phyloP scores from a whole-genome alignment of 2,888 invertebrate genomes.

The Phortica magna region DNA sequence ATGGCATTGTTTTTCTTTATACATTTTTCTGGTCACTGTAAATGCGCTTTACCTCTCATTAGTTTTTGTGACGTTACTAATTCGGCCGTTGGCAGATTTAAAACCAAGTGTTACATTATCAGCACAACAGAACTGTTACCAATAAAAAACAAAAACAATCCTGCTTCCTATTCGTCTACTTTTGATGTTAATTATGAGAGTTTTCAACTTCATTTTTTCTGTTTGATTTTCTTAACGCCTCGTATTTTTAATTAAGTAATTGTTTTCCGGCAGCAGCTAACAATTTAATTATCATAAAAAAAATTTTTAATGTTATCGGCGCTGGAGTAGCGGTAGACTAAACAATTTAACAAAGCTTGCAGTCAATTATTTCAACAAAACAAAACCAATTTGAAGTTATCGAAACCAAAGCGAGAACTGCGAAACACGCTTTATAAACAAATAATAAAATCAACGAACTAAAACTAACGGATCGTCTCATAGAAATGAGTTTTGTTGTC shows the following conservation, averaged over 20 bases:
- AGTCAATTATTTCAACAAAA: slow-evolving; percentile 6
- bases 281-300: slow-evolving; percentile 20
- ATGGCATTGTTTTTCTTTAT: slow-evolving; percentile 11
- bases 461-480: neutral
- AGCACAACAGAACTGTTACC: too few relatives aligned
- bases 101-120: too few relatives aligned
- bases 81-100: too few relatives aligned
- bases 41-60: neutral
- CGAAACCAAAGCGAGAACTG: neutral
- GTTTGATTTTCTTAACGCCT: neutral
- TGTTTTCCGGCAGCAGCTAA: neutral
- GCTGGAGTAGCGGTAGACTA: slow-evolving; percentile 23
- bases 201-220: neutral
- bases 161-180: too few relatives aligned
- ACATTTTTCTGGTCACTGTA: neutral
- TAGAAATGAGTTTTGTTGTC: neutral
- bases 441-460: neutral
- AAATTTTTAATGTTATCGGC: neutral
- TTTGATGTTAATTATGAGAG: too few relatives aligned
- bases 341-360: slow-evolving; percentile 19
- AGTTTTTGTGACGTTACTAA: neutral
- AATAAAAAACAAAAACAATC: too few relatives aligned
- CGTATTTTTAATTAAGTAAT: slow-evolving; percentile 23
- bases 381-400: neutral
- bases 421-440: neutral